A percentile compares a stretch with the other conserved stretches of the same genome.
These are phyloP conservation scores for Setophaga coronata DNA, from an alignment of 2,113 vertebrate species.

Conservation along the genomic window DNA sequence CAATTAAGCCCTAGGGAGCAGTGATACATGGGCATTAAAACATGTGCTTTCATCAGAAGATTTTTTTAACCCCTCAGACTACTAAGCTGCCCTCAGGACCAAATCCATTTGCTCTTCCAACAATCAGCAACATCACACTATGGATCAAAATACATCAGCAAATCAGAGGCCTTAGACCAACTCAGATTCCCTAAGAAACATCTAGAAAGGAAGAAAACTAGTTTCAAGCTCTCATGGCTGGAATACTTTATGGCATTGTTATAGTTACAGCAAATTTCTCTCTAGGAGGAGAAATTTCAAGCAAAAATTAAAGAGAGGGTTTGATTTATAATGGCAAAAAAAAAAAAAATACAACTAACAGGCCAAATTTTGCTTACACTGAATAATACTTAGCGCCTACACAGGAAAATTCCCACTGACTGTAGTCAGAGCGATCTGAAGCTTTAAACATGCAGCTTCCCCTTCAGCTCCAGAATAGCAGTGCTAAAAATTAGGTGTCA, in stretches of 20 bases:
- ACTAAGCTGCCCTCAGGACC: background rate
- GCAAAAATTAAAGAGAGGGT: slow-evolving; percentile 29
- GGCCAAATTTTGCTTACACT: slow-evolving; percentile 49
- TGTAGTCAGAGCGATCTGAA: slow-evolving; percentile 15
- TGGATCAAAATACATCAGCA: background rate
- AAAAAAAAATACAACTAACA: background rate
- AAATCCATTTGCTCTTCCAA: background rate
- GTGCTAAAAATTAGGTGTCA: slow-evolving; percentile 36
- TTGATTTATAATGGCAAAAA: slow-evolving; percentile 37
- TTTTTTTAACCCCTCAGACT: background rate
- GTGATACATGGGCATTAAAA: background rate
- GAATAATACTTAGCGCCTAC: slow-evolving; percentile 59
- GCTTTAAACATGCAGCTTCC: background rate
- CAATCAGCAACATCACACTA: background rate
- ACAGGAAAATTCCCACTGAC: slow-evolving; percentile 60
- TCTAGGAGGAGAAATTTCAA: background rate
- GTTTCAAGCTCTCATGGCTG: background rate
- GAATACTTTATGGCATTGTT: background rate
- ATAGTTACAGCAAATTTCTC: slow-evolving; percentile 1
- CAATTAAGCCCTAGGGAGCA: background rate
- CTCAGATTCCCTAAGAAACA: background rate
- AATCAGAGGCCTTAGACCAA: background rate
- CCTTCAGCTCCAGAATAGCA: background rate
- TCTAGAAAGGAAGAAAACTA: background rate
- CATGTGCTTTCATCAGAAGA: background rate